Evolutionary conservation across 2,888 invertebrate genomes (phyloP).

Genomic region (Chromoteleia sp.): DNA sequence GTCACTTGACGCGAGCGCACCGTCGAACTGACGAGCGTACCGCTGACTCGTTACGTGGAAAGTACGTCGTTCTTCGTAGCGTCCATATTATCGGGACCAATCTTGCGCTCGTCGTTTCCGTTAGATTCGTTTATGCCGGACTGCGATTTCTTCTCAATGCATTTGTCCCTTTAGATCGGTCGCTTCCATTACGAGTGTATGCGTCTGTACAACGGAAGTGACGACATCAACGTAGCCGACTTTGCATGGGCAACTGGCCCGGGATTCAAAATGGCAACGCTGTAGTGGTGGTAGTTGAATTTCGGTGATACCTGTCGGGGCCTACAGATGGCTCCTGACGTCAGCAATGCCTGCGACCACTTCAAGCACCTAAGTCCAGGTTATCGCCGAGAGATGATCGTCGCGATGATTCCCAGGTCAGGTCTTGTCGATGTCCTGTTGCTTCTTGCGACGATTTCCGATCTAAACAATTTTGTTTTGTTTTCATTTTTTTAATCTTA

Average conservation of each 20-base stretch:
- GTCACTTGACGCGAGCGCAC: slow-evolving; percentile 57
- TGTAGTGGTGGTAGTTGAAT: slow-evolving; percentile 22
- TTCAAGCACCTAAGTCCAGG: not conserved
- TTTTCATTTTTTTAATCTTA: no score
- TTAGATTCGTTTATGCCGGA: slow-evolving; percentile 1
- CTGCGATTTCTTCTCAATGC: slow-evolving; percentile 25
- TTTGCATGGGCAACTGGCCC: slow-evolving; percentile 56
- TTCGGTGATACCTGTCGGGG: slow-evolving; percentile 56
- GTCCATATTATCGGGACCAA: slow-evolving; percentile 54
- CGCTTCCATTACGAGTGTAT: slow-evolving; percentile 58
- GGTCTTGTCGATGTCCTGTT: not conserved
- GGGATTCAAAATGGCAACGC: slow-evolving; percentile 66
- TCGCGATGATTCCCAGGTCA: not conserved
- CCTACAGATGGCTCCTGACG: slow-evolving; percentile 63
- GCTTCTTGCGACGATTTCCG: no score
- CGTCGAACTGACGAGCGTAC: slow-evolving; percentile 15
- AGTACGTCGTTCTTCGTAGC: slow-evolving; percentile 20
- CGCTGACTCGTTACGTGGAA: slow-evolving; percentile 25
- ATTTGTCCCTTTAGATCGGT: slow-evolving; percentile 36
- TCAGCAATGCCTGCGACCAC: slow-evolving; percentile 15
- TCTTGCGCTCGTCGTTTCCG: slow-evolving; percentile 14
- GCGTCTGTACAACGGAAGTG: slow-evolving; percentile 67
- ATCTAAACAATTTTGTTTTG: no score
- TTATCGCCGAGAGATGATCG: slow-evolving; percentile 25
- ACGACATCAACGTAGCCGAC: slow-evolving; percentile 66